A percentile compares a stretch with the other conserved stretches of the same genome.
phyloP scores from a whole-genome alignment of 2,113 vertebrate species.

The Pavo muticus region DNA sequence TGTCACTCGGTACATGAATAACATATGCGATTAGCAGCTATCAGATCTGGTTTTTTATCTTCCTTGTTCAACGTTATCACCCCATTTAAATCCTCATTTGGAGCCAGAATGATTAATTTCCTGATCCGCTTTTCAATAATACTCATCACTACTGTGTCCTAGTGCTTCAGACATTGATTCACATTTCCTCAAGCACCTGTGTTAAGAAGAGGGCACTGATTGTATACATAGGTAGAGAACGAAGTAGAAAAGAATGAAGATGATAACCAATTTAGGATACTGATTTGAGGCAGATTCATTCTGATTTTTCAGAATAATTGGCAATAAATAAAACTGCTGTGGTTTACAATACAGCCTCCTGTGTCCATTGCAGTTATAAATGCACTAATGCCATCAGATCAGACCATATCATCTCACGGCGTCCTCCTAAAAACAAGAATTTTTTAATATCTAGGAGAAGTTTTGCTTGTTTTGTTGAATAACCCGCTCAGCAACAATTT shows the following conservation, averaged over 20 bases:
- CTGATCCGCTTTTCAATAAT: background rate
- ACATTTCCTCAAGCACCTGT: background rate
- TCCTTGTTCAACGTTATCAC: background rate
- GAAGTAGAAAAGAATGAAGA: background rate
- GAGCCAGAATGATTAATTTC: background rate
- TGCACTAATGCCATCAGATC: background rate
- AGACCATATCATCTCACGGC: background rate
- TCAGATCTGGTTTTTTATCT: background rate
- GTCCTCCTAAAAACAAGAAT: background rate
- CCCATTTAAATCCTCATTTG: background rate
- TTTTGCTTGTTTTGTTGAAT: background rate
- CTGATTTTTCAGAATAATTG: background rate
- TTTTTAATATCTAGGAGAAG: background rate
- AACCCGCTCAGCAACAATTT: background rate
- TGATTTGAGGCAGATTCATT: background rate
- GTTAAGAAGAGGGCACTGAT: fast-evolving
- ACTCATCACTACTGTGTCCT: background rate
- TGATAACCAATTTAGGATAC: background rate
- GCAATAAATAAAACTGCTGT: background rate
- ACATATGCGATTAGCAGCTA: background rate
- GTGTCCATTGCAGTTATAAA: background rate
- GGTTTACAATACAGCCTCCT: background rate
- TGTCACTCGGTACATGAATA: background rate
- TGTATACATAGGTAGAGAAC: background rate
- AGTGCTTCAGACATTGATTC: background rate